Conservation (phyloP, 2,888 invertebrate species). For the Dione juno region DNA sequence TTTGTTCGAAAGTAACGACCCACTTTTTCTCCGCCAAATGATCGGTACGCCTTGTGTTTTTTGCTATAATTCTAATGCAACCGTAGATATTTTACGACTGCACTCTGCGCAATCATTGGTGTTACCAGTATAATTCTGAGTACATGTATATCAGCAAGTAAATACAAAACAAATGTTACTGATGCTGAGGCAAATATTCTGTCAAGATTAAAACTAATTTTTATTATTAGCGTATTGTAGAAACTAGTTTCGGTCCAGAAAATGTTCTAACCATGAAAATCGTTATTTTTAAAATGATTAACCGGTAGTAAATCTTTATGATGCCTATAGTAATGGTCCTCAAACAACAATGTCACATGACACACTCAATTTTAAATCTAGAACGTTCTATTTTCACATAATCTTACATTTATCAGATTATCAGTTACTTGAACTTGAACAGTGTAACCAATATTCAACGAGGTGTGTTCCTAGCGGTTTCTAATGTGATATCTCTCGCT, state of each 20-base stretch:
- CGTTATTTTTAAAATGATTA: not conserved
- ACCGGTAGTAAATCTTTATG: not conserved
- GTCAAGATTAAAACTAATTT: too few relatives aligned
- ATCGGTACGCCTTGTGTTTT: conserved; percentile 36
- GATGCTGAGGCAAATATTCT: too few relatives aligned
- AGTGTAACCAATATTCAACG: conserved; percentile 63
- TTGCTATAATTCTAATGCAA: conserved; percentile 37
- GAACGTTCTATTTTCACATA: conserved; percentile 57
- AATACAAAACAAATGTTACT: too few relatives aligned
- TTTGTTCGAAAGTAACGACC: conserved; percentile 32
- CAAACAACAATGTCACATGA: conserved; percentile 39
- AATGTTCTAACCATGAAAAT: not conserved
- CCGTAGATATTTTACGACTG: conserved; percentile 40
- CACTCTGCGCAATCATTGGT: conserved; percentile 32
- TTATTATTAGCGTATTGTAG: too few relatives aligned
- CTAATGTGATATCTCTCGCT: conserved; percentile 66
- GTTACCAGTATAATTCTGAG: conserved; percentile 22
- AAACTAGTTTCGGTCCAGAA: too few relatives aligned
- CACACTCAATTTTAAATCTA: conserved; percentile 41
- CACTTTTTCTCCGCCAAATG: conserved; percentile 35
- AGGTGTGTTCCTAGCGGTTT: conserved; percentile 66
- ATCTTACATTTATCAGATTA: conserved; percentile 49
- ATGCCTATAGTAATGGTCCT: conserved; percentile 31
- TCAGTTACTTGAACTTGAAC: conserved; percentile 55
- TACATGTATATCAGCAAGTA: conserved; percentile 6